Base-by-base conservation (phyloP, 2,113 vertebrate species). In the Amphiprion percula region DNA sequence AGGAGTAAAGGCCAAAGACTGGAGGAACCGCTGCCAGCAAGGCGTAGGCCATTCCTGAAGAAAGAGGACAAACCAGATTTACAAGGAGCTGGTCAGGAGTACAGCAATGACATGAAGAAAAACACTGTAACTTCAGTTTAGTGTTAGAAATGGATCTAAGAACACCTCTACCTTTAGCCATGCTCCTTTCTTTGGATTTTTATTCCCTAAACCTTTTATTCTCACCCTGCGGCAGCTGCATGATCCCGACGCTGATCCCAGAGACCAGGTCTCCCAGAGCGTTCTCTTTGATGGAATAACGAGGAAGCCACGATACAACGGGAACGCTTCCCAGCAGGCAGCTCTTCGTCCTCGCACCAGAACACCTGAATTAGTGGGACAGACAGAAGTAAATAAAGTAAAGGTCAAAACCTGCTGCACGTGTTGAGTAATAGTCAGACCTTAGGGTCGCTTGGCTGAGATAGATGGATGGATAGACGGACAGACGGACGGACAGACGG, bases 161-260 rank as follows among this genome's bases (percentile, higher is more conserved):
- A 21, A 3, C 0, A 66, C 44, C 2, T 7, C 4, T 52, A 37
- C 15, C 11, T 50, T 26, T 0, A 44, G 52, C 33, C 1, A 0
- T 3, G 12, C 7, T 10, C 16, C 11, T 24, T 14, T 59, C 37
- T 6, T 33, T 7, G 33, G 5, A 14, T 44, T 14, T 44, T 12
- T 44, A 14, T 4, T 17, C 24, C 11, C 7, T 79, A 14, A 65
- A 19, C 19, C 21, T 74, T 21, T 44, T 26, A 26, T 59, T 52
- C 62, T 87, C 62, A 95, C 94, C 97, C 90, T 98, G 97, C 2
- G 97, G 97, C 28, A 99, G 93, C 75, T 98, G 97, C 96, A 98
- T 97, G 91, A 99, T 97, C 54, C 97, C 97, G 82, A 97, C 97
- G 3, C 97, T 98, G 92, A 99, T 90, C 50, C 98, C 97, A 0